Percentiles rank a stretch among this genome's conserved stretches.
Conservation (phyloP, 2,113 vertebrate species). For the Cebus imitator region DNA sequence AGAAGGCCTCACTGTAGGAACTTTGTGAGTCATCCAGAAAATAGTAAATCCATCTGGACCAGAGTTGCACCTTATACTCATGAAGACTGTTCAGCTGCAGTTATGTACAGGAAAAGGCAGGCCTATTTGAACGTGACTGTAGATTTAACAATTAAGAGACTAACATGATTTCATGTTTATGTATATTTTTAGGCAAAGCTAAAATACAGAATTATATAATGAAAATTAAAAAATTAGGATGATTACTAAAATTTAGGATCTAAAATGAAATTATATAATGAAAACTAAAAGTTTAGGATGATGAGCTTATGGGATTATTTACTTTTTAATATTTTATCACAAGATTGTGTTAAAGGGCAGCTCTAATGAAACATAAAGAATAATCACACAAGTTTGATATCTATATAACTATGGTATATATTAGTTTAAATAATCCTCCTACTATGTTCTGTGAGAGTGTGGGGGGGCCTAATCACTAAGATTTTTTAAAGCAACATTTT, state of each 20-base stretch:
- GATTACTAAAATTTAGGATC: neutral
- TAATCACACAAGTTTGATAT: neutral
- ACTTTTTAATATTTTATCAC: neutral
- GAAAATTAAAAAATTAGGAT: neutral
- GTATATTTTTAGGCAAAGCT: neutral
- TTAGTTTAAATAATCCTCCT: neutral
- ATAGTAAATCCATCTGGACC: neutral
- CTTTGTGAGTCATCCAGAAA: neutral
- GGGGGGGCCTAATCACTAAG: neutral
- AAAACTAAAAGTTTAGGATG: neutral
- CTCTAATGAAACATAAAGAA: neutral
- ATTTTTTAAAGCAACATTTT: neutral
- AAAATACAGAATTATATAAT: neutral
- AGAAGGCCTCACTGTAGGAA: constrained; percentile 54
- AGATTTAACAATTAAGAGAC: neutral
- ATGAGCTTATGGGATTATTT: neutral
- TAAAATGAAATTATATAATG: neutral
- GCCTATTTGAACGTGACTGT: neutral
- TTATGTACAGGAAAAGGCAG: constrained; percentile 66
- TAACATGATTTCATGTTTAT: neutral
- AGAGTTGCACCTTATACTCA: neutral
- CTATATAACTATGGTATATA: neutral
- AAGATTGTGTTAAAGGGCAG: neutral
- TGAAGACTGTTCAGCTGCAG: constrained; percentile 66
- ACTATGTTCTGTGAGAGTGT: neutral